Evolutionary conservation across 2,113 vertebrate genomes (phyloP).

Genomic region (Lepisosteus oculatus): DNA sequence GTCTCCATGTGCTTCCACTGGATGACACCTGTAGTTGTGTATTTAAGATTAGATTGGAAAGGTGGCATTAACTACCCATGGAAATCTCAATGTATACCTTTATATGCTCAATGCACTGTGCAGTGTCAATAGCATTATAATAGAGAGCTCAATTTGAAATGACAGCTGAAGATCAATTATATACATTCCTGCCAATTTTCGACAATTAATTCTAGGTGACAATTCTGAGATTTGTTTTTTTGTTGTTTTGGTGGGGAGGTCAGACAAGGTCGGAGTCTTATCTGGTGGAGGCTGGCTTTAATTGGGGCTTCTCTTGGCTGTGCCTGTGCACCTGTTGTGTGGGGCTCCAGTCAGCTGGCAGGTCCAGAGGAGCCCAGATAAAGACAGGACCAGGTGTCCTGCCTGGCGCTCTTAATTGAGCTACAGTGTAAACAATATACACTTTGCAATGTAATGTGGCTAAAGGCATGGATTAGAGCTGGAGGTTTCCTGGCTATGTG

Average conservation of each 20-base stretch:
- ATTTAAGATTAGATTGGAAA: too few relatives aligned
- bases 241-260: slow-evolving; percentile 21
- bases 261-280: slow-evolving; percentile 60
- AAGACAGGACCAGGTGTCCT: slow-evolving; percentile 76
- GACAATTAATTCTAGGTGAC: slow-evolving; percentile 46
- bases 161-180: too few relatives aligned
- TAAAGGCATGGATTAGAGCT: slow-evolving; percentile 67
- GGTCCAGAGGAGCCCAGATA: slow-evolving; percentile 64
- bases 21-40: too few relatives aligned
- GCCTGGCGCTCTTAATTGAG: slow-evolving; percentile 72
- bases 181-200: not conserved
- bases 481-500: not conserved
- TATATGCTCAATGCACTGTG: too few relatives aligned
- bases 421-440: slow-evolving; percentile 69
- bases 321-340: slow-evolving; percentile 70
- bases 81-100: too few relatives aligned
- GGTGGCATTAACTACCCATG: too few relatives aligned
- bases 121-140: too few relatives aligned
- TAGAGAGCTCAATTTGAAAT: too few relatives aligned
- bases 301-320: slow-evolving; percentile 55
- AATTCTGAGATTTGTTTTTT: slow-evolving; percentile 57
- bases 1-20: too few relatives aligned
- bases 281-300: slow-evolving; percentile 57
- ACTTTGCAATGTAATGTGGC: slow-evolving; percentile 69
- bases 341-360: slow-evolving; percentile 77